Percentiles rank a stretch among this genome's conserved stretches.
Evolutionary conservation across 1,140 invertebrate species (phyloP).

Genomic region (Linepithema humile): DNA sequence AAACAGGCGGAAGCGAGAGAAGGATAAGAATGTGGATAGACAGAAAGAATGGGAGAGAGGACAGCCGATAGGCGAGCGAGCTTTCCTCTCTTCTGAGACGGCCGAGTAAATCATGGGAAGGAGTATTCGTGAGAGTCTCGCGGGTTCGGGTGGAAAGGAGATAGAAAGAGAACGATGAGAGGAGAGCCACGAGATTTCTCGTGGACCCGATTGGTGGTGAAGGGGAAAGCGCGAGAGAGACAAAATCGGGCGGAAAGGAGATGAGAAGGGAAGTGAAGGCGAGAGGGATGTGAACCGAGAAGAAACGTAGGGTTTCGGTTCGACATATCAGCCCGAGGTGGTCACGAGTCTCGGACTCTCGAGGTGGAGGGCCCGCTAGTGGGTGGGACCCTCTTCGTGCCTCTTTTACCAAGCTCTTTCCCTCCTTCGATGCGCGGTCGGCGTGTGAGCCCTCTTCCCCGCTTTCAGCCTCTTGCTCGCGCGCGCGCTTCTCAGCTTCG

Average conservation of each 20-base stretch:
- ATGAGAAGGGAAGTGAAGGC: constrained; percentile 33
- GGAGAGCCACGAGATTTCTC: constrained; percentile 53
- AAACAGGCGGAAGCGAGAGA: constrained; percentile 4
- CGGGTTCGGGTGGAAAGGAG: constrained; percentile 55
- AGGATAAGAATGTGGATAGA: background rate
- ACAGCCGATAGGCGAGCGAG: constrained; percentile 61
- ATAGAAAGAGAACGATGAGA: constrained; percentile 45
- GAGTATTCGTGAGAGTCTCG: constrained; percentile 80
- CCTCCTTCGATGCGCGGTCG: constrained; percentile 56
- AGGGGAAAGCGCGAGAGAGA: constrained; percentile 48
- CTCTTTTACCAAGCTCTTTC: constrained; percentile 65
- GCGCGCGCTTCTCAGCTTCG: constrained; percentile 1
- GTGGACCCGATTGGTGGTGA: constrained; percentile 64
- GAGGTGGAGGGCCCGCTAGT: constrained; percentile 75
- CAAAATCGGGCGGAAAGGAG: constrained; percentile 32
- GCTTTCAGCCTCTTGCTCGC: background rate
- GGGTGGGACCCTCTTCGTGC: constrained; percentile 82
- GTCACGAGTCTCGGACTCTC: constrained; percentile 80
- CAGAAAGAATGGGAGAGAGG: constrained; percentile 32
- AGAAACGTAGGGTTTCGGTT: constrained; percentile 80
- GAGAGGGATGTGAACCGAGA: constrained; percentile 71
- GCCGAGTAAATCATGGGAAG: constrained; percentile 82
- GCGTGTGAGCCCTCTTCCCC: constrained; percentile 39
- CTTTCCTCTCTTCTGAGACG: constrained; percentile 65
- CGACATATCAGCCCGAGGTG: constrained; percentile 84